Percentiles rank a stretch among this genome's conserved stretches.
Conservation (phyloP, 2,797 vertebrate genomes). For the Coregonus sp. region DNA sequence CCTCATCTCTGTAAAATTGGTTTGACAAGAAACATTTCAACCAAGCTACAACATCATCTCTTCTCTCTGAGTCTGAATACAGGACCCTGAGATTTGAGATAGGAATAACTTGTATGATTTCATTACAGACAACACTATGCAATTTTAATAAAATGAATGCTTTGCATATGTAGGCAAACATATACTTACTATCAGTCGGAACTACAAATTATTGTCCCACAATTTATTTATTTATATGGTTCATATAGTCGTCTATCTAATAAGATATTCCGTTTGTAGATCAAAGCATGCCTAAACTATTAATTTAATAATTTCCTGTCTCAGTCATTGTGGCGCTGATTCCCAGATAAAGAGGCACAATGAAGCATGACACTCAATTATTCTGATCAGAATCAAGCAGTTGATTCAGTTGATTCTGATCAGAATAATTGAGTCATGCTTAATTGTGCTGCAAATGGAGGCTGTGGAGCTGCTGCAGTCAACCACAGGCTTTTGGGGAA, state of each 20-base stretch:
- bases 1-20: neutral
- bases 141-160: neutral
- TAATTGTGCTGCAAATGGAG: neutral
- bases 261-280: conserved; percentile 36
- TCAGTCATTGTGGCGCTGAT: conserved; percentile 8
- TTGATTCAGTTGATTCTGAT: conserved; percentile 25
- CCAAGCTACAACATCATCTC: neutral
- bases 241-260: conserved; percentile 28
- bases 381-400: conserved; percentile 31
- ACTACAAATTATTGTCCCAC: conserved; percentile 31
- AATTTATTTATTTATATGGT: conserved; percentile 24
- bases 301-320: conserved; percentile 30
- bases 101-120: neutral
- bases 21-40: conserved; percentile 3
- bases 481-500: neutral
- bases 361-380: conserved; percentile 27
- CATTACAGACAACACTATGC: neutral
- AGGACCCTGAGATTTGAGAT: neutral
- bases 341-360: conserved; percentile 14
- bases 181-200: conserved; percentile 26
- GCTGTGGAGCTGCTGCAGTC: neutral
- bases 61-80: neutral
- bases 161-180: neutral
- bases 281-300: conserved; percentile 36
- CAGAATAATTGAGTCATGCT: conserved; percentile 35